A percentile compares a stretch with the other conserved stretches of the same genome.
phyloP scores from a whole-genome alignment of 2,888 invertebrate genomes.

The Cataglyphis livida region DNA sequence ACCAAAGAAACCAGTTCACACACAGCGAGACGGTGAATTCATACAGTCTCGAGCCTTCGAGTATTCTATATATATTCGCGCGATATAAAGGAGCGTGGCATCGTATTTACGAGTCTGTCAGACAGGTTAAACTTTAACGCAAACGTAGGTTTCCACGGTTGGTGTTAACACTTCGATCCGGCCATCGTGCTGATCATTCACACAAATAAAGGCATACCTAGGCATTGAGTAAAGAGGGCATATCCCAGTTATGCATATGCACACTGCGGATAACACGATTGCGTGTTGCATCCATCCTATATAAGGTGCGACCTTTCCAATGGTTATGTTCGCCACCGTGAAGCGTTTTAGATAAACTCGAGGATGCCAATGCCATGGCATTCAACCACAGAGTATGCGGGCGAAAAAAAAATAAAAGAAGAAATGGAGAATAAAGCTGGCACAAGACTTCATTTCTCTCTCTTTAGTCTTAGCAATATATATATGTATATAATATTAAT shows the following conservation, averaged over 20 bases:
- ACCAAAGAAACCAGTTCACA: constrained; percentile 39
- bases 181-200: constrained; percentile 33
- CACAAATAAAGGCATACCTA: constrained; percentile 34
- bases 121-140: constrained; percentile 66
- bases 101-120: constrained; percentile 40
- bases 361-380: constrained; percentile 46
- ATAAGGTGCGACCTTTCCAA: constrained; percentile 41
- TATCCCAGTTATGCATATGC: constrained; percentile 47
- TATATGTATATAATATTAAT: background rate
- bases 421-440: constrained; percentile 4
- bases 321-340: background rate
- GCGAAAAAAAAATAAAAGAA: background rate
- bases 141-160: constrained; percentile 46
- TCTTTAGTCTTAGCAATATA: background rate
- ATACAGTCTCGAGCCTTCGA: constrained; percentile 12
- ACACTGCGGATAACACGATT: constrained; percentile 56
- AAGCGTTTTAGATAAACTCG: constrained; percentile 52
- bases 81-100: constrained; percentile 32
- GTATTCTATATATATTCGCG: background rate
- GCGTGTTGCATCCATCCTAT: constrained; percentile 53
- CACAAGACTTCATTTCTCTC: background rate
- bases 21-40: constrained; percentile 24
- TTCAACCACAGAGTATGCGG: constrained; percentile 10
- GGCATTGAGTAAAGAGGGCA: constrained; percentile 51
- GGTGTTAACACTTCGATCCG: constrained; percentile 64